Percentiles rank a stretch among this genome's conserved stretches.
Conservation (phyloP, 2,113 vertebrate species). For the Cichladusa arquata region DNA sequence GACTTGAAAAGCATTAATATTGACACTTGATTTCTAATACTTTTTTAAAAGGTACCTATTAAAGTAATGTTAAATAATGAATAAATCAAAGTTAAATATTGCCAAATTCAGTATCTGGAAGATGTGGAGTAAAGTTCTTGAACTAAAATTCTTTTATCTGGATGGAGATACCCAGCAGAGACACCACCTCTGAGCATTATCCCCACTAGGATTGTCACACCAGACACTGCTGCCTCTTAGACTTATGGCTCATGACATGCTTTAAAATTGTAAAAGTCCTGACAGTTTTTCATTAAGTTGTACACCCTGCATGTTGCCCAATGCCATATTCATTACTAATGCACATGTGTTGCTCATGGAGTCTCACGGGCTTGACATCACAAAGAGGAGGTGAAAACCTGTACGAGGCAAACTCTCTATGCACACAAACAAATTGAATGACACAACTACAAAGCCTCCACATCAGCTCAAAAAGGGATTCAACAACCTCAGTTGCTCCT, state of each 20-base stretch:
- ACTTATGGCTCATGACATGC: background rate
- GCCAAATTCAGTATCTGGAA: background rate
- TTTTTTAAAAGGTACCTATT: background rate
- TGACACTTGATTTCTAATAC: background rate
- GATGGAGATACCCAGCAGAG: background rate
- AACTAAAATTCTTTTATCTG: background rate
- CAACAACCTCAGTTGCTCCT: background rate
- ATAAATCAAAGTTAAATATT: background rate
- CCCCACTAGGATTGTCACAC: background rate
- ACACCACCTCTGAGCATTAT: background rate
- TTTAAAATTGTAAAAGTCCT: background rate
- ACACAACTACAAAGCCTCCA: background rate
- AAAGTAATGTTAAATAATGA: background rate
- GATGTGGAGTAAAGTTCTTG: background rate
- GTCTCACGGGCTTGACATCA: background rate
- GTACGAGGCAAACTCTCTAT: background rate
- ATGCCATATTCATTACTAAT: background rate
- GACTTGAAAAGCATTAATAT: background rate
- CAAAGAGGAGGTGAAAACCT: background rate
- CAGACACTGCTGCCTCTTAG: background rate
- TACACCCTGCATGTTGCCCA: background rate
- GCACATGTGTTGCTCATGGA: rapidly evolving
- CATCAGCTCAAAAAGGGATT: background rate
- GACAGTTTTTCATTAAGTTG: background rate
- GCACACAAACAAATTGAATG: background rate